Conservation (phyloP, 1,140 invertebrate species). For the Drosophila busckii region DNA sequence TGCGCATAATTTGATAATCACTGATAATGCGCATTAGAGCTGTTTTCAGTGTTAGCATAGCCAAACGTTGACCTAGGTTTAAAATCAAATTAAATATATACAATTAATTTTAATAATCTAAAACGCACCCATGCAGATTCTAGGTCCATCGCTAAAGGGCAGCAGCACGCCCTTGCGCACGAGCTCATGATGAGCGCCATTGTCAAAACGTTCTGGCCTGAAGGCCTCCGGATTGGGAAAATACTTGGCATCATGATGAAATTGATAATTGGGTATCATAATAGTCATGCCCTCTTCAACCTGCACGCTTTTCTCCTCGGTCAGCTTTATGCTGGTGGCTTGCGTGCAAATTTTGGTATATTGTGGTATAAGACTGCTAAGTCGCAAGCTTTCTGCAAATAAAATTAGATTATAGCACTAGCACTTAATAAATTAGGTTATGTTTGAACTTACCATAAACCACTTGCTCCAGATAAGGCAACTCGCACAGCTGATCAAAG, state of each 20-base stretch:
- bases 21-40: conserved; percentile 48
- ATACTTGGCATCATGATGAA: conserved; percentile 83
- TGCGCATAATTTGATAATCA: conserved; percentile 44
- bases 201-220: conserved; percentile 84
- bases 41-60: conserved; percentile 47
- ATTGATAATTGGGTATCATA: conserved; percentile 81
- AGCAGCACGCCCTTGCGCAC: conserved; percentile 46
- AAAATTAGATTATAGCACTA: neutral
- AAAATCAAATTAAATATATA: neutral
- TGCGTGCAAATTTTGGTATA: conserved; percentile 62
- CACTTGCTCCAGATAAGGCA: conserved; percentile 68
- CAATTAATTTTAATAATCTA: neutral
- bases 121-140: conserved; percentile 63
- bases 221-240: conserved; percentile 86
- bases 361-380: conserved; percentile 66
- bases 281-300: conserved; percentile 80
- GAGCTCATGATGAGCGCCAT: conserved; percentile 47
- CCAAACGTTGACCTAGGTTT: conserved; percentile 36
- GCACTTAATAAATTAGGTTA: neutral
- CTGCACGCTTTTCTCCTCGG: conserved; percentile 16
- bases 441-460: conserved; percentile 45
- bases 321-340: conserved; percentile 37
- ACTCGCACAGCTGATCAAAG: conserved; percentile 42
- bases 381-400: conserved; percentile 53
- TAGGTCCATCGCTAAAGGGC: conserved; percentile 71